Evolutionary conservation across 2,888 invertebrate species (phyloP).

Genomic region (Syrista parreyssii): DNA sequence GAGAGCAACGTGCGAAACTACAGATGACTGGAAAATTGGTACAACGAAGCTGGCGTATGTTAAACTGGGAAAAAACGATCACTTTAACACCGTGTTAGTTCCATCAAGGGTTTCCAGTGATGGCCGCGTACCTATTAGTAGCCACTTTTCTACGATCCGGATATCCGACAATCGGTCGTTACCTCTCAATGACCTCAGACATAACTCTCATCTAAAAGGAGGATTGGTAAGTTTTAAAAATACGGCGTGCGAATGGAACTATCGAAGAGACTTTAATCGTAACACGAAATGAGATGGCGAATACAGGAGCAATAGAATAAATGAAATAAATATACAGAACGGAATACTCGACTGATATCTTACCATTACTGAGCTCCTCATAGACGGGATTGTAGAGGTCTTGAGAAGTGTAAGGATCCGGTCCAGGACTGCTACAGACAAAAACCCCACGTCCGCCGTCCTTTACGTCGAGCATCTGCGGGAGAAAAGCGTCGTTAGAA

Average conservation of each 20-base stretch:
- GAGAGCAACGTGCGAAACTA: not conserved
- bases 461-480: constrained; percentile 62
- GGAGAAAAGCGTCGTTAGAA: constrained; percentile 23
- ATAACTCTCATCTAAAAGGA: constrained; percentile 50
- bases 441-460: constrained; percentile 57
- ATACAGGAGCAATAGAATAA: not conserved
- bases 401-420: constrained; percentile 74
- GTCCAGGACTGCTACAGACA: constrained; percentile 71
- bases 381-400: constrained; percentile 83
- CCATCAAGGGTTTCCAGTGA: not conserved
- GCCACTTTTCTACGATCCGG: not conserved
- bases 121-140: not conserved
- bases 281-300: not conserved
- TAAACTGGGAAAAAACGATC: not conserved
- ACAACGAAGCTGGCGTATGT: not conserved
- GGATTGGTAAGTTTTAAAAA: not conserved
- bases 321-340: not conserved
- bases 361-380: constrained; percentile 80
- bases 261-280: not conserved
- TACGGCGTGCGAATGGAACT: not conserved
- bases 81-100: not conserved
- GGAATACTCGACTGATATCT: constrained; percentile 56
- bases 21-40: not conserved
- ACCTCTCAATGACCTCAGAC: constrained; percentile 38
- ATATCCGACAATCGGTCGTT: not conserved